phyloP scores from a whole-genome alignment of 2,113 vertebrate genomes.

The Patagioenas fasciata region DNA sequence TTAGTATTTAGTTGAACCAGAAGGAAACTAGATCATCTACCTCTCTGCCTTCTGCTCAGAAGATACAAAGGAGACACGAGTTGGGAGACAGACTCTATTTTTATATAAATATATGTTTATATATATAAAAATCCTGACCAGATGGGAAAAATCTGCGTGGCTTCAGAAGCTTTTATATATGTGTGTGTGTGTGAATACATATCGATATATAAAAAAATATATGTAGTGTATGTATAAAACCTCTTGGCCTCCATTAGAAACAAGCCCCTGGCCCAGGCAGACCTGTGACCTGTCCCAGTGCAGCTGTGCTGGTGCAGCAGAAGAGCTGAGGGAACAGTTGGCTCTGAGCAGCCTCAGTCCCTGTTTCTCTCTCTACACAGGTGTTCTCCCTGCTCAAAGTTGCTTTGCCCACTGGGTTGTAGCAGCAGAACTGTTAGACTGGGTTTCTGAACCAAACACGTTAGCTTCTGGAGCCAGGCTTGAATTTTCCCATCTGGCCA shows the following conservation, averaged over 20 bases:
- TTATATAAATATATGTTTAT: neutral
- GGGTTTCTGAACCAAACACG: neutral
- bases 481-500: neutral
- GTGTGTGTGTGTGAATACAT: too few species aligned
- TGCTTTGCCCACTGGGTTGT: neutral
- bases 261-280: neutral
- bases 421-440: neutral
- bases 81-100: neutral
- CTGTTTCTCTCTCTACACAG: neutral
- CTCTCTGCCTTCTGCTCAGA: neutral
- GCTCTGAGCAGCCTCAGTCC: neutral
- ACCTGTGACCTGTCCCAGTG: neutral
- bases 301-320: neutral
- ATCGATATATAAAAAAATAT: neutral
- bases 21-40: neutral
- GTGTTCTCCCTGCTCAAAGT: neutral
- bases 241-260: neutral
- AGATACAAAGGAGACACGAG: neutral
- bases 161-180: neutral
- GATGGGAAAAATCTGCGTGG: neutral
- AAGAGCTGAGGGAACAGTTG: neutral
- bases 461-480: neutral
- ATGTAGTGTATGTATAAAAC: neutral
- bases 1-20: neutral
- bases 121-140: neutral